A percentile compares a stretch with the other conserved stretches of the same genome.
Evolutionary conservation across 2,113 vertebrate genomes (phyloP).

Genomic region (Pogonocichla stellata): DNA sequence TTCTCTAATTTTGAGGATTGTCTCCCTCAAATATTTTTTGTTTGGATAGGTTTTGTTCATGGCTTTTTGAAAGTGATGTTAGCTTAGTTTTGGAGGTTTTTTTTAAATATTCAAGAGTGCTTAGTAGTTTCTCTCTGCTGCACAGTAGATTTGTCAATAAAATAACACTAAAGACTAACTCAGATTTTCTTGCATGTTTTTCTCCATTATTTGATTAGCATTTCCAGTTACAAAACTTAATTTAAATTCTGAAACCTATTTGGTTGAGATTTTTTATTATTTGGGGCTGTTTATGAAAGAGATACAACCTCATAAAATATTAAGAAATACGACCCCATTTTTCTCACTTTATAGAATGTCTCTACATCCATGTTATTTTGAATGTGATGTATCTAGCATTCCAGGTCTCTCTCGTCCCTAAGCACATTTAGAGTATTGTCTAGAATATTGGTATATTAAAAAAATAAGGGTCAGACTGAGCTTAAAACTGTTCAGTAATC

Average conservation of each 20-base stretch:
- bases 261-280: neutral
- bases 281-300: neutral
- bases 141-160: neutral
- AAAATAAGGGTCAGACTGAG: neutral
- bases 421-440: neutral
- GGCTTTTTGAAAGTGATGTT: accelerated
- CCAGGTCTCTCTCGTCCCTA: neutral
- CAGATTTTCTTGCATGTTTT: neutral
- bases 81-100: accelerated
- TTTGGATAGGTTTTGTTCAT: neutral
- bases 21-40: neutral
- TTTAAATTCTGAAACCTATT: neutral
- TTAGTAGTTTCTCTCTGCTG: neutral
- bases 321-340: neutral
- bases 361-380: neutral
- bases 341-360: neutral
- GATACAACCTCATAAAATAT: neutral
- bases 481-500: neutral
- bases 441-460: neutral
- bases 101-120: neutral
- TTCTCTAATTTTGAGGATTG: neutral
- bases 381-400: neutral
- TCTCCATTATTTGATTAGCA: neutral
- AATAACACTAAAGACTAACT: neutral
- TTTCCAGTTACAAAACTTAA: neutral